phyloP scores from a whole-genome alignment of 1,140 invertebrate species.

The Panagrolaimus sp. region DNA sequence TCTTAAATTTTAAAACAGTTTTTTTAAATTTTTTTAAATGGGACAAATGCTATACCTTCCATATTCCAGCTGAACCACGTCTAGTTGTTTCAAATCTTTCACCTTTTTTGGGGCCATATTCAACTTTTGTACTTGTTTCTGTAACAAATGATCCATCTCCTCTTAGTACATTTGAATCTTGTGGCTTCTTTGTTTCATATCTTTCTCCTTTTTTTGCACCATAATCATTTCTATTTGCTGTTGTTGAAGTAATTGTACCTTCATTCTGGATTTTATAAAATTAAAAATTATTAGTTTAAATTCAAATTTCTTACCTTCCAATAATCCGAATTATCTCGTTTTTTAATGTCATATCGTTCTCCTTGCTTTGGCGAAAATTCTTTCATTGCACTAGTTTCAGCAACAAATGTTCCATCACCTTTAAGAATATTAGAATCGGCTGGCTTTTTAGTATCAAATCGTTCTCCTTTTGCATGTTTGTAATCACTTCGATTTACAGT shows the following conservation, averaged over 20 bases:
- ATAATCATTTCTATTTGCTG: not conserved
- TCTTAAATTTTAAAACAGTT: not conserved
- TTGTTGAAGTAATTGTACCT: slow-evolving; percentile 3
- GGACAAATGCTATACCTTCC: not conserved
- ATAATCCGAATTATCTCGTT: not conserved
- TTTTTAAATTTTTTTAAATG: not conserved
- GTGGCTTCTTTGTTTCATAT: not conserved
- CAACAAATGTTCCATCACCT: slow-evolving; percentile 16
- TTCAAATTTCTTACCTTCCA: not conserved
- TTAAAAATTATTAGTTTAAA: not conserved
- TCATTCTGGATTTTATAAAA: not conserved
- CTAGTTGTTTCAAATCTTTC: not conserved
- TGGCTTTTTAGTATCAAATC: slow-evolving; percentile 17
- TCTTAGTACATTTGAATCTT: slow-evolving; percentile 3
- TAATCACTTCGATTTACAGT: not conserved
- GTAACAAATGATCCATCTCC: not conserved
- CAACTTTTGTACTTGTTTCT: slow-evolving; percentile 11
- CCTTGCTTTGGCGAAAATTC: slow-evolving; percentile 5
- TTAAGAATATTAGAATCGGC: slow-evolving; percentile 18
- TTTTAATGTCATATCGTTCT: not conserved
- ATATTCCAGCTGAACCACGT: too few relatives aligned
- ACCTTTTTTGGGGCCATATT: slow-evolving; percentile 13
- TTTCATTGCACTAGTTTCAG: not conserved
- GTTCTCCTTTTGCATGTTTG: slow-evolving; percentile 1
- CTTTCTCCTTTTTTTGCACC: not conserved